These are phyloP conservation scores for Psittacus erithacus DNA, from an alignment of 2,113 vertebrate species.

Conservation along the genomic window DNA sequence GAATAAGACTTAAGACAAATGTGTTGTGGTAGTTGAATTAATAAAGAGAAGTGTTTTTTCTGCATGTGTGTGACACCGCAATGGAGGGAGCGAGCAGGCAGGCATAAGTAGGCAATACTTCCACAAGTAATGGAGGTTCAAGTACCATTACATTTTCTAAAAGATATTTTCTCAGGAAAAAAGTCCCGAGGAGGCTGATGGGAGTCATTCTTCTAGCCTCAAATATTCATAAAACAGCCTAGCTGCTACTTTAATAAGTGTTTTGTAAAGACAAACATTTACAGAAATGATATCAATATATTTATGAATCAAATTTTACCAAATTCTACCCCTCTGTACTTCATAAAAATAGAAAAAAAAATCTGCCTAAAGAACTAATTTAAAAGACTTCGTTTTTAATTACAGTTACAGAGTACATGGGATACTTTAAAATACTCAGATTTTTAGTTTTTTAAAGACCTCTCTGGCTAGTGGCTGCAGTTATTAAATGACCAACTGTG, in stretches of 20 bases:
- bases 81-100: neutral
- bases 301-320: neutral
- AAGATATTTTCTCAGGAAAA: neutral
- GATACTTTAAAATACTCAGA: neutral
- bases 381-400: neutral
- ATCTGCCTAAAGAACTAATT: neutral
- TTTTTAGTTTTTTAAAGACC: neutral
- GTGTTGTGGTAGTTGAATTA: neutral
- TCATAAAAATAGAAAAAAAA: neutral
- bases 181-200: neutral
- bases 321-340: neutral
- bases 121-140: neutral
- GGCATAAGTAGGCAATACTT: neutral
- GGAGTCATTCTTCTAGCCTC: neutral
- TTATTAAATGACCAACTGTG: slow-evolving; percentile 23
- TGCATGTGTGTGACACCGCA: neutral
- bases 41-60: neutral
- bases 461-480: neutral
- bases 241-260: neutral
- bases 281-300: neutral
- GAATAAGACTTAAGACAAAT: neutral
- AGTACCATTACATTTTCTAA: neutral
- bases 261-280: neutral
- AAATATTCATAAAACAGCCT: neutral
- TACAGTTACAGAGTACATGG: neutral